phyloP scores from a whole-genome alignment of 2,888 invertebrate genomes.

The Troides helena region DNA sequence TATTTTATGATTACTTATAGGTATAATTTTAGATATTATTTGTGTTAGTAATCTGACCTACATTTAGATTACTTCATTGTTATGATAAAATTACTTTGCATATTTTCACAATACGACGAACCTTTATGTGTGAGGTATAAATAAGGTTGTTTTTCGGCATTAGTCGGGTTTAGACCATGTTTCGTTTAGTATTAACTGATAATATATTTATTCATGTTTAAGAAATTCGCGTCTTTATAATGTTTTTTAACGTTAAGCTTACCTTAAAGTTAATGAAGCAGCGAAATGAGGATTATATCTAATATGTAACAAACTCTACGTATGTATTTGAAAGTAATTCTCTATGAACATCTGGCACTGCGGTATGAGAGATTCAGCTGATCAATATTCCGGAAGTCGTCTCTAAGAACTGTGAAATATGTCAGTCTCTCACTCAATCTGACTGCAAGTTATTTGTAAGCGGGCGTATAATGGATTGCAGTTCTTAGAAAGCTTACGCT shows the following conservation, averaged over 20 bases:
- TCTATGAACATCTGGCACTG: constrained; percentile 72
- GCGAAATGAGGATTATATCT: constrained; percentile 35
- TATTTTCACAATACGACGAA: not conserved
- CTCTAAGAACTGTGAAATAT: constrained; percentile 73
- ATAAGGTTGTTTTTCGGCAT: not conserved
- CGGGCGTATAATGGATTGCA: constrained; percentile 44
- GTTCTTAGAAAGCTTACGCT: constrained; percentile 28
- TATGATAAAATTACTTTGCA: not conserved
- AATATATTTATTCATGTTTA: not conserved
- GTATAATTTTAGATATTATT: not conserved
- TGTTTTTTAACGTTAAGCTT: not conserved
- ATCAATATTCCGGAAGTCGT: constrained; percentile 76
- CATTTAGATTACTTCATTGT: not conserved
- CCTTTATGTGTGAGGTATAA: not conserved
- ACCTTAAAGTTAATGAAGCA: no score
- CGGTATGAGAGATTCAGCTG: constrained; percentile 74
- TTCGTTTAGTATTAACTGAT: not conserved
- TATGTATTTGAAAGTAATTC: constrained; percentile 79
- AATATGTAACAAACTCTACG: constrained; percentile 56
- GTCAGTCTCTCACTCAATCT: constrained; percentile 72
- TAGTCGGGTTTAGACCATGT: not conserved
- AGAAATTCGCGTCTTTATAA: not conserved
- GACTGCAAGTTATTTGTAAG: constrained; percentile 59
- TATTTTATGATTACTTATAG: no score
- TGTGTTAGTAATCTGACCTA: not conserved